Evolutionary conservation across 1,140 invertebrate genomes (phyloP), one percentile per base, ranked within the genome.

Genomic region (Drosophila sechellia): DNA sequence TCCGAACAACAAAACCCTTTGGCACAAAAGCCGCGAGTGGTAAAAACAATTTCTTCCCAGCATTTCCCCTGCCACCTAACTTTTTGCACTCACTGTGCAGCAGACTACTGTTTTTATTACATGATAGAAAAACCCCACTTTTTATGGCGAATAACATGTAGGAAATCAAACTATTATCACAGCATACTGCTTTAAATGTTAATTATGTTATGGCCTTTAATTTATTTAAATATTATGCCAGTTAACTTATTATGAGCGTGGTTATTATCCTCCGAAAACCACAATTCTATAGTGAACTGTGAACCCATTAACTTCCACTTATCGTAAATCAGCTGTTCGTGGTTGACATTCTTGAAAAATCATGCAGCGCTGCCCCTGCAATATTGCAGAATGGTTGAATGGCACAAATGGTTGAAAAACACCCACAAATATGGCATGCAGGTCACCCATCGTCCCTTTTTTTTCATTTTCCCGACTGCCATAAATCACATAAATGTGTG

Each of bases 331-430:
- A 64, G 71, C 46, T 84, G 76, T 79, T 83, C 69, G 61, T 45
- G 60, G 65, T 59, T 84, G 80, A 84, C 80, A 84, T 71, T 84
- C 76, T 72, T 84, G 80, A 84, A 84, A 84, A 85, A 79, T 84
- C 80, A 68, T 84, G 42, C 68, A 40, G 50, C 35, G 5, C 50
- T 39, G 37, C 20, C 39, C 4, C 5, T 37, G 17, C 50, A 39
- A 56, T 56, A 42, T 25, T 37, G 20, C 50, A 46, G 48, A 42
- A 42, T 25, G 65, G 34, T 27, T 56, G 68, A 69, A 70, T 70
- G 61, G 34, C 61, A 54, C 39, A 69, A 69, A 69, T 71, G 59
- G 22, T 31, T 52, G 66, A 55, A 55, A 72, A 66, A 68, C 54
- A 68, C 54, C 59, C 54, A 45, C 31, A 60, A 70, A 60, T 40